Conservation (phyloP, 2,797 vertebrate species). For the Xenentodon cancila region DNA sequence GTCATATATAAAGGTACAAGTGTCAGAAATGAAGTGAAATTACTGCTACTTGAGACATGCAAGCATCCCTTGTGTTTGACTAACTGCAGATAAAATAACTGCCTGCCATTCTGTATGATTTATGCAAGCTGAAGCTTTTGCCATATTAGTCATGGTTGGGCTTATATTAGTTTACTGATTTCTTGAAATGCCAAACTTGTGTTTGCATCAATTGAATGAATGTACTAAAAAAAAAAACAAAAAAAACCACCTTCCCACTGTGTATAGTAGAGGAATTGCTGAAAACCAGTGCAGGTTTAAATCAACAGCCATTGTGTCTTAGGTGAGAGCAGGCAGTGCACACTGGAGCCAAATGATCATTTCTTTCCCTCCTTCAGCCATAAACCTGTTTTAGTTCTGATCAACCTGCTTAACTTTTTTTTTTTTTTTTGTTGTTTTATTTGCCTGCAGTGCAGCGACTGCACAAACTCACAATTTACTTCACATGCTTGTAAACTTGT, state of each 20-base stretch:
- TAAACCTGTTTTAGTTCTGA: conserved; percentile 22
- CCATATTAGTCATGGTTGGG: conserved; percentile 18
- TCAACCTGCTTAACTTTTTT: conserved; percentile 8
- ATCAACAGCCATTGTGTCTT: conserved; percentile 71
- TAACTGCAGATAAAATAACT: conserved; percentile 16
- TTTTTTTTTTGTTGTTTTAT: not conserved
- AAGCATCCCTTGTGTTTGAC: conserved; percentile 16
- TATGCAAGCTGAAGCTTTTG: conserved; percentile 35
- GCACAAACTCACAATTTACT: conserved; percentile 29
- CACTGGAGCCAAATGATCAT: conserved; percentile 50
- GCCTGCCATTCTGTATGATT: conserved; percentile 13
- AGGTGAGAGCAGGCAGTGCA: conserved; percentile 49
- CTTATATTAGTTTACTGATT: conserved; percentile 12
- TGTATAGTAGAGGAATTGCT: conserved; percentile 48
- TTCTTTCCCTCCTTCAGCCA: conserved; percentile 12
- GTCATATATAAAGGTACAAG: conserved; percentile 23
- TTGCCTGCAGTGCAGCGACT: conserved; percentile 37
- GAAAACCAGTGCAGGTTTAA: conserved; percentile 51
- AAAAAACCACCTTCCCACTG: conserved; percentile 45
- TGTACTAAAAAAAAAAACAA: conserved; percentile 53
- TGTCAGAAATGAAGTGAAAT: conserved; percentile 11
- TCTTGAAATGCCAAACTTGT: conserved; percentile 40
- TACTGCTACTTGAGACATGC: conserved; percentile 13
- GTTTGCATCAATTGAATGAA: conserved; percentile 49
- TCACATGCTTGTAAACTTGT: conserved; percentile 65